These are phyloP conservation scores for Camponotus floridanus DNA, from an alignment of 1,140 invertebrate genomes.

Conservation along the genomic window DNA sequence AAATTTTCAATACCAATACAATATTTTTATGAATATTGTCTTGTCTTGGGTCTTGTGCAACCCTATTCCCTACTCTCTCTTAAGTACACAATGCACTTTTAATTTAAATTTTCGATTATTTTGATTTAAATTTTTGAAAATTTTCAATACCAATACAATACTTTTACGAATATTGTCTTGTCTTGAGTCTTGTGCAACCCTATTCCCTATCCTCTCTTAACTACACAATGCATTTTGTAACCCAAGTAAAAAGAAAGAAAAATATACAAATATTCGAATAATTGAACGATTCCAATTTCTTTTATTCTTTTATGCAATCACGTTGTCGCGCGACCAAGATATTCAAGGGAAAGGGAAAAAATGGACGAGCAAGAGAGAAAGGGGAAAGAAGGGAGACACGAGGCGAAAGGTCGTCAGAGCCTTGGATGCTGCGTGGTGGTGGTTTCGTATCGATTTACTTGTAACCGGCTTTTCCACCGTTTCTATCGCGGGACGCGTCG, in stretches of 20 bases:
- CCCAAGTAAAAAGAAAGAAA: neutral
- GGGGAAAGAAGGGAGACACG: neutral
- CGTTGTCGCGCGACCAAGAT: neutral
- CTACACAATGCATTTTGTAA: neutral
- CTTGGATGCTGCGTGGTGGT: constrained; percentile 48
- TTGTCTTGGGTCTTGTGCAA: too few species aligned
- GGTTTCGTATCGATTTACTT: constrained; percentile 65
- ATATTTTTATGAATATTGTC: too few species aligned
- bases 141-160: too few species aligned
- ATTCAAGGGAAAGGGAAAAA: constrained; percentile 15
- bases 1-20: too few species aligned
- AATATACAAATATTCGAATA: neutral
- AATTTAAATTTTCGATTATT: too few species aligned
- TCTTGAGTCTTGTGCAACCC: too few species aligned
- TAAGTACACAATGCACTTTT: too few species aligned
- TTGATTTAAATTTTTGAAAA: too few species aligned
- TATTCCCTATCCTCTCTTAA: neutral
- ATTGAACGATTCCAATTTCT: neutral
- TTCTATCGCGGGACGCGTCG: constrained; percentile 24
- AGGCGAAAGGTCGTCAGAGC: constrained; percentile 26
- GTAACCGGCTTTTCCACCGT: constrained; percentile 48
- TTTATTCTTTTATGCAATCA: constrained; percentile 28
- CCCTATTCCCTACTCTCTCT: too few species aligned
- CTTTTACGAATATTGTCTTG: too few species aligned
- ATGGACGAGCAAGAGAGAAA: neutral